phyloP scores from a whole-genome alignment of 2,888 invertebrate species.

The Dione juno region DNA sequence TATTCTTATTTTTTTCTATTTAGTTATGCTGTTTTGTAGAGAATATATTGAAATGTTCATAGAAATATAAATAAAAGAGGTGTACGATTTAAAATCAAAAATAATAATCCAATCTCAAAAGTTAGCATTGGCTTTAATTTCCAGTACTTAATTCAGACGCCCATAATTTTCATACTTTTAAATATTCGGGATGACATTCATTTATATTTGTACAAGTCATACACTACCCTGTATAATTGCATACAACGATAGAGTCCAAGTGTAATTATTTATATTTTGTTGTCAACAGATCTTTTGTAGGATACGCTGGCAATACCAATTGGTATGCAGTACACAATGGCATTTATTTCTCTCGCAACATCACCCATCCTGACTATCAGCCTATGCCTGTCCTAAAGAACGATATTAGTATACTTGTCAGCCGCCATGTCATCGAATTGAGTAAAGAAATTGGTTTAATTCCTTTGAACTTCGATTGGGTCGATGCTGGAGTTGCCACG shows the following conservation, averaged over 20 bases:
- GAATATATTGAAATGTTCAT: no score
- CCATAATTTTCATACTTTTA: no score
- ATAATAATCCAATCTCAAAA: no score
- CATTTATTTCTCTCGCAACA: constrained; percentile 56
- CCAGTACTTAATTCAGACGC: no score
- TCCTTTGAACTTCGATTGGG: constrained; percentile 44
- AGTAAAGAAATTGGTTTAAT: constrained; percentile 38
- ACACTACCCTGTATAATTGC: no score
- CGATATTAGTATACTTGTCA: constrained; percentile 54
- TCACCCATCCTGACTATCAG: constrained; percentile 57
- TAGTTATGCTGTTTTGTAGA: background rate
- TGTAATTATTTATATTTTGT: no score
- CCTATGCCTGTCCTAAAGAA: constrained; percentile 49
- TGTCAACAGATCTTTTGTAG: background rate
- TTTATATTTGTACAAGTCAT: no score
- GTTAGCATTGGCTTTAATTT: no score
- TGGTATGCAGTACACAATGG: constrained; percentile 58
- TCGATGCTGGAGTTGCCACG: constrained; percentile 46
- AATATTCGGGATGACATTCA: no score
- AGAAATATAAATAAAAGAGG: no score
- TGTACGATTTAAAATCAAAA: no score
- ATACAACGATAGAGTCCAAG: no score
- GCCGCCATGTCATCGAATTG: constrained; percentile 42
- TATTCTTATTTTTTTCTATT: background rate
- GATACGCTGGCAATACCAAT: constrained; percentile 44